Percentiles rank a stretch among this genome's conserved stretches.
Conservation (phyloP, 1,140 invertebrate genomes). For the Ips typographus region DNA sequence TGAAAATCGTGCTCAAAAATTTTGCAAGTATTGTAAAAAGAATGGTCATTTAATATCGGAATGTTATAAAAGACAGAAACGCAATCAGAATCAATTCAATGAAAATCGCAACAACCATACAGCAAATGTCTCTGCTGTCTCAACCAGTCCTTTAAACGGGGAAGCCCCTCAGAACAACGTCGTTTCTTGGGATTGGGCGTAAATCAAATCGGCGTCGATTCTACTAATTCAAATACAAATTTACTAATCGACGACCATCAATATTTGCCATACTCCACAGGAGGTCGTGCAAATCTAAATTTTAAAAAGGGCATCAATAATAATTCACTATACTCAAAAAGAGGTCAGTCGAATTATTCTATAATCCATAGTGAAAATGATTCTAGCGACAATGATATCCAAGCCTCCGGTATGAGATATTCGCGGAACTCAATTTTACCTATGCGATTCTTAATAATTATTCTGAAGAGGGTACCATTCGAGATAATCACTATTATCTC, state of each 20-base stretch:
- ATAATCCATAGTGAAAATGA: constrained; percentile 2
- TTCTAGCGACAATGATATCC: no score
- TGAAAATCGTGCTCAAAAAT: constrained; percentile 19
- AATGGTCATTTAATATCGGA: constrained; percentile 35
- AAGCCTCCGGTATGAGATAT: no score
- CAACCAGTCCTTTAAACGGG: constrained; percentile 28
- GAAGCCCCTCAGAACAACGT: constrained; percentile 13
- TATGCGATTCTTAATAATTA: neutral
- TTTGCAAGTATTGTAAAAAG: constrained; percentile 38
- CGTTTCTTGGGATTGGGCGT: constrained; percentile 12
- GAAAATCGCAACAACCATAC: neutral
- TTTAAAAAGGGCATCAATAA: no score
- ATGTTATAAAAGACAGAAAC: constrained; percentile 27
- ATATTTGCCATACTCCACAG: no score
- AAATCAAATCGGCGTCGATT: constrained; percentile 16
- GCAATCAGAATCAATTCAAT: neutral
- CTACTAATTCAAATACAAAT: neutral
- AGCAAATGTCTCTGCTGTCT: constrained; percentile 1
- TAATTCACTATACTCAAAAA: no score
- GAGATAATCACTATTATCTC: neutral
- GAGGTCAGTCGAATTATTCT: neutral
- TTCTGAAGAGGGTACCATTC: neutral
- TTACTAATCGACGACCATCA: neutral
- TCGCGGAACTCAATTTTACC: no score
- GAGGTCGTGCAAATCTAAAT: no score